phyloP scores from a whole-genome alignment of 1,140 invertebrate species.

The Heliconius melpomene region DNA sequence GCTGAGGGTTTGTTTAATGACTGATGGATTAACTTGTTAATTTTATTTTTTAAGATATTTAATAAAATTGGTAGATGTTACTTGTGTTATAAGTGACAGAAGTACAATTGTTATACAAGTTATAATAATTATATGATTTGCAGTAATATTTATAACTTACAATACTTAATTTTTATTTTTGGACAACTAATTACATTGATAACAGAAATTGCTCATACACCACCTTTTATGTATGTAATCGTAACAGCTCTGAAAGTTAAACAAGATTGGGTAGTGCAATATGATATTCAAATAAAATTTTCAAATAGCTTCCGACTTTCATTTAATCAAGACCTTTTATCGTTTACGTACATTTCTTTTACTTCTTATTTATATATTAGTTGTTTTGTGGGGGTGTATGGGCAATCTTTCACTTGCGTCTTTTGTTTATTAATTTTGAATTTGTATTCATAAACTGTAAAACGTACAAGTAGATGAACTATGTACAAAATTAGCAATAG shows the following conservation, averaged over 20 bases:
- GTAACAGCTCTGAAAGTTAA: slow-evolving; percentile 57
- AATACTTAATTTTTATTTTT: not conserved
- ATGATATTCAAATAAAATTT: slow-evolving; percentile 68
- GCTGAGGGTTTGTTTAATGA: not conserved
- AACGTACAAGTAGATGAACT: slow-evolving; percentile 15
- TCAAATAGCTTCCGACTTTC: slow-evolving; percentile 70
- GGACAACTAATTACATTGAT: slow-evolving; percentile 24
- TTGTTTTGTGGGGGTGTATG: slow-evolving; percentile 74
- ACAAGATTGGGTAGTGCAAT: slow-evolving; percentile 67
- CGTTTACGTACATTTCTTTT: slow-evolving; percentile 66
- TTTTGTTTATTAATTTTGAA: not conserved
- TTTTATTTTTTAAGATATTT: slow-evolving; percentile 2
- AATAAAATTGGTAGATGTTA: slow-evolving; percentile 4
- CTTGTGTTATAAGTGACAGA: not conserved
- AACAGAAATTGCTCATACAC: slow-evolving; percentile 78
- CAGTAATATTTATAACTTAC: not conserved
- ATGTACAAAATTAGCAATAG: slow-evolving; percentile 20
- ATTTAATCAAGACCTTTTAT: slow-evolving; percentile 73
- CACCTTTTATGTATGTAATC: slow-evolving; percentile 70
- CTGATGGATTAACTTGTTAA: not conserved
- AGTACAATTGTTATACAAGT: not conserved
- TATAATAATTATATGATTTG: not conserved
- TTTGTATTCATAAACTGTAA: not conserved
- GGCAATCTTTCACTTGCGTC: slow-evolving; percentile 52
- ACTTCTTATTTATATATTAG: slow-evolving; percentile 56